These are phyloP conservation scores for Clytia hemisphaerica DNA, from an alignment of 30 jellyfish, hydroid and myxozoan species.

Conservation along the genomic window DNA sequence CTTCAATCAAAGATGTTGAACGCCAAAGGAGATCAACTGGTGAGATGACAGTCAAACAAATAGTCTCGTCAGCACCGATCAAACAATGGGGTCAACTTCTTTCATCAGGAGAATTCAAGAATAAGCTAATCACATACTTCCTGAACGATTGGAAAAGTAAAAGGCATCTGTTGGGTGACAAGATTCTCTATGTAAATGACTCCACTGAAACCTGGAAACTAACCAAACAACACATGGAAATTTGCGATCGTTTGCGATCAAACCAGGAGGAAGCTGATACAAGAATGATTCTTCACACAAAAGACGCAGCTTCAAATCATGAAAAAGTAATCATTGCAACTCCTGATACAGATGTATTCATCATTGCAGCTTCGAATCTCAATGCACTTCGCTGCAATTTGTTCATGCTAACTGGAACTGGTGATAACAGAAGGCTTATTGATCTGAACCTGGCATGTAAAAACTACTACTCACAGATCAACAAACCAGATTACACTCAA, in stretches of 20 bases:
- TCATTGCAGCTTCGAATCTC: too few species aligned
- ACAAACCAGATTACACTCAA: not conserved
- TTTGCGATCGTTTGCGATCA: not conserved
- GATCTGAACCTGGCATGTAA: not conserved
- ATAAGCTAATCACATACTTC: not conserved
- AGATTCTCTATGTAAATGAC: not conserved
- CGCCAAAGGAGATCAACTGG: not conserved
- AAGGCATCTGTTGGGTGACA: not conserved
- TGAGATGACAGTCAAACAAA: not conserved
- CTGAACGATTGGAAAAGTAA: not conserved
- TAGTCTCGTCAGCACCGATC: not conserved
- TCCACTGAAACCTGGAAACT: not conserved
- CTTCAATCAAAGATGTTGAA: conserved; percentile 12
- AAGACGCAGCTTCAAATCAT: not conserved
- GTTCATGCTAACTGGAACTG: not conserved
- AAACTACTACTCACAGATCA: not conserved
- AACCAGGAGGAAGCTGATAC: not conserved
- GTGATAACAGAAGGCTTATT: not conserved
- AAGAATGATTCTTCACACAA: not conserved
- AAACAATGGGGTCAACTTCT: too few species aligned
- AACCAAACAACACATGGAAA: too few species aligned
- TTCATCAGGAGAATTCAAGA: too few species aligned
- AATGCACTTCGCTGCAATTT: not conserved
- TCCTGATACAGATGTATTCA: conserved; percentile 9
- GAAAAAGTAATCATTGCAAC: not conserved